Base-by-base conservation (phyloP, 1,140 invertebrate genomes). In the Teleogryllus occipitalis region DNA sequence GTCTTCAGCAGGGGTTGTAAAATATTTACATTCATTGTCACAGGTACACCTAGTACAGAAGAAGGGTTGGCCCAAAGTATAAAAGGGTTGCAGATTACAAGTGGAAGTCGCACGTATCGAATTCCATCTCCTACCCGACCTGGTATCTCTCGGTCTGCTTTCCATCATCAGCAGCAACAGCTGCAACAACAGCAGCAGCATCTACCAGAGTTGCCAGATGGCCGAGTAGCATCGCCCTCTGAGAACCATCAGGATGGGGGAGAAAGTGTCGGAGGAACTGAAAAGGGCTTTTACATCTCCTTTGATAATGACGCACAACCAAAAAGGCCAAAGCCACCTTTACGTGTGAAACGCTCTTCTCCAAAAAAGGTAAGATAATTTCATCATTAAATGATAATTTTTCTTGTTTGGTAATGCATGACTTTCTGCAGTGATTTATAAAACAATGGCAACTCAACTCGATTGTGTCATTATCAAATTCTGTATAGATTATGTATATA, bases 261-360 rank as follows among this genome's bases (percentile, higher is more conserved):
- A 21, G n/a, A 27, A 47, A 47, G 10, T 75, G 78, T 76, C 2
- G 48, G 22, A 21, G 49, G 48, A 47, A 22, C 78, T 75, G 80
- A 81, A 85, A 95, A 95, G 87, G 95, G 96, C n/a, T 98, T 98
- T 87, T 97, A 97, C 85, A 96, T 98, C 84, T 95, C 95, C 39
- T 96, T 98, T 85, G 96, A 97, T 84, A 92, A 94, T 84, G 92
- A 95, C 76, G 82, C 84, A 74, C 90, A 90, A 80, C 95, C 96
- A 7, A 96, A 95, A 85, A 89, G 95, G 83, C 93, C 95, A 1
- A 97, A 97, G 87, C 95, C 96, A 0, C 94, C 95, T 47, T 86
- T 97, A 18, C 88, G 94, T 81, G 89, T 90, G 27, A 95, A 95
- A 86, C 90, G 90, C 79, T 87, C 87, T n/a, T 94, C 93, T 46